Evolutionary conservation across 2,113 vertebrate genomes (phyloP), one percentile per base, ranked within the genome.

Genomic region (Turdus rufiventris): DNA sequence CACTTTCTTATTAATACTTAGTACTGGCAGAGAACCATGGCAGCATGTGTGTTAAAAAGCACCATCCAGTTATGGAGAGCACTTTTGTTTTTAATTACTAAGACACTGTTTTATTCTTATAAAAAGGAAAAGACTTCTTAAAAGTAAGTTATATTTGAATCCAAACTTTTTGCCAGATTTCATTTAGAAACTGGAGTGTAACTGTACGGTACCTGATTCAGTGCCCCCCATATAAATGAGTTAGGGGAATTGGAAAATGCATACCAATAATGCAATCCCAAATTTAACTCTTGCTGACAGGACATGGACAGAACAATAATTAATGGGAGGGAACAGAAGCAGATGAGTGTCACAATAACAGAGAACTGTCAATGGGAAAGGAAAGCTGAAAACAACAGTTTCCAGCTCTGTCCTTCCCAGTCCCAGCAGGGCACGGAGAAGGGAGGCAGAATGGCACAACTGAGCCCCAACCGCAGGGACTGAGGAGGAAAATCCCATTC

Each of bases 401-500:
- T 40, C 40, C 40, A 58, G 38, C 33, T 60, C 23, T n/a, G 50
- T 45, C 45, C 40, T 70, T 56, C 56, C 56, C 77, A 21, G 57
- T 13, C 9, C 19, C 1, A 50, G 75, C 53, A 17, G 1, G 3
- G 77, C 14, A 1, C 40, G 42, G 51, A 51, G 12, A 42, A 31
- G 13, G 9, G 19, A 24, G 29, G 23, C 36, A 47, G 67, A 36
- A 20, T 10, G 10, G 26, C 54, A 42, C 2, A 4, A 10, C 4
- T 8, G 2, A 38, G 9, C 12, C 40, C 29, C 58, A 31, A 0
- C 3, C 53, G 14, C 26, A 51, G 83, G 5, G 6, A 4, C 18
- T 26, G 15, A 72, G 67, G 10, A 68, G 10, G 51, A 84, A 53
- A 53, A 75, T 24, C 48, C 60, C 67, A 21, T 57, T 34, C 42